Evolutionary conservation across 2,888 invertebrate species (phyloP), one percentile per base, ranked within the genome.

Genomic region (Antitype chi): DNA sequence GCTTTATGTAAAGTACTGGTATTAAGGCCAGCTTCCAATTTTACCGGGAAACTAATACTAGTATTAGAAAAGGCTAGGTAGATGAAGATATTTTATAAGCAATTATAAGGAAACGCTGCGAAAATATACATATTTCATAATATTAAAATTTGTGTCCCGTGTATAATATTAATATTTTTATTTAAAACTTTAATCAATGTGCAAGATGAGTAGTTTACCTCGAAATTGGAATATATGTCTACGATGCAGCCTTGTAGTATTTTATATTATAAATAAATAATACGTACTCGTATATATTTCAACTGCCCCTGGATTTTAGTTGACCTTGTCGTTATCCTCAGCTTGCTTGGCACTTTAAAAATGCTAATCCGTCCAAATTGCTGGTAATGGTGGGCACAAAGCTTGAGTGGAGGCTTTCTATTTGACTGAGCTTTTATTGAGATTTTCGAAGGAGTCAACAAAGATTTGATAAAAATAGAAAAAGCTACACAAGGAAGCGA

Each of bases 131-230:
- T 59, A 62, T 49, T 64, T 53, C 60, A 20, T 13, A 53, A 59
- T 28, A 8, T 69, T 47, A 47, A 13, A 47, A 38, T 38, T n/a
- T 60, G 13, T 20, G 15, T 62, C 6, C 13, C 9, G 32, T 28
- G 49, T 75, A 3, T 25, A 28, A 68, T 68, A 38, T 70, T 28
- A 64, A 64, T 70, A 43, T 70, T 28, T 70, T 28, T 32, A 57
- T 55, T 60, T 15, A 62, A 49, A 67, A 66, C 17, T 47, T 20
- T 32, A 55, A 55, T 63, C 25, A 76, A 77, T 70, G 66, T 76
- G 78, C 60, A 70, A 70, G 53, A 70, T 55, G 38, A 70, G 59
- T 52, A 57, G 80, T 77, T 80, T 78, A 70, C 83, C 80, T 80
- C 66, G 80, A 60, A 43, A 57, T 70, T 60, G 60, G 32, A 82